A percentile compares a stretch with the other conserved stretches of the same genome.
phyloP scores from a whole-genome alignment of 2,888 invertebrate species.

The Xylota segnis region DNA sequence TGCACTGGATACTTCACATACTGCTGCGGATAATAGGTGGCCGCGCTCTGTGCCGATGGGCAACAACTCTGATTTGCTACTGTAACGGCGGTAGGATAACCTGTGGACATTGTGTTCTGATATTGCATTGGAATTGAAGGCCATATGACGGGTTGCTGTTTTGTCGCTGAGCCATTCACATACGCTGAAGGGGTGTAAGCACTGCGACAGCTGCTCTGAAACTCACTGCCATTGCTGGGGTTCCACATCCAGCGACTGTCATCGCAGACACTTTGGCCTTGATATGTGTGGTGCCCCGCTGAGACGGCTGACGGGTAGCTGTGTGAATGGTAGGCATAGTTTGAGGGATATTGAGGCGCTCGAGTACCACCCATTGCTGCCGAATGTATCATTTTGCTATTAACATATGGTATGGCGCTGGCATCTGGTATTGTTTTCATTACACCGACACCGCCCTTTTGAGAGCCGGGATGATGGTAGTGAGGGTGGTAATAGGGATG shows the following conservation, averaged over 20 bases:
- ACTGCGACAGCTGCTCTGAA: constrained; percentile 57
- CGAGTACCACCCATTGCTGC: constrained; percentile 37
- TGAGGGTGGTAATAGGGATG: constrained; percentile 70
- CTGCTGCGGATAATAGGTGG: constrained; percentile 66
- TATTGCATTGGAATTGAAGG: constrained; percentile 66
- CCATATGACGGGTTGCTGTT: constrained; percentile 65
- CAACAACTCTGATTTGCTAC: constrained; percentile 64
- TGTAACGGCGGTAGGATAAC: constrained; percentile 42
- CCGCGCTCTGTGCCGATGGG: constrained; percentile 33
- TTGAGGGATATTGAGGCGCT: constrained; percentile 57
- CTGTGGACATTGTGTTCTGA: constrained; percentile 52
- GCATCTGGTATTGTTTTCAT: constrained; percentile 67
- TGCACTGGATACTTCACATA: constrained; percentile 65
- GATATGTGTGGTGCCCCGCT: constrained; percentile 72
- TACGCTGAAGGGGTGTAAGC: constrained; percentile 43
- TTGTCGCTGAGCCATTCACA: constrained; percentile 51
- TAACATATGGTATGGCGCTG: constrained; percentile 69
- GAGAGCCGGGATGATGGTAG: constrained; percentile 57
- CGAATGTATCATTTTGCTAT: constrained; percentile 55
- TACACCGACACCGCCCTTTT: constrained; percentile 65
- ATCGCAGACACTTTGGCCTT: constrained; percentile 70
- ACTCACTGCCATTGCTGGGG: constrained; percentile 42
- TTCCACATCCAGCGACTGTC: constrained; percentile 73
- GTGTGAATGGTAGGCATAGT: constrained; percentile 58
- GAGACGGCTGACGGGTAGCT: constrained; percentile 59